Evolutionary conservation across 2,888 invertebrate genomes (phyloP), one percentile per base, ranked within the genome.

Genomic region (Aporophyla nigra): DNA sequence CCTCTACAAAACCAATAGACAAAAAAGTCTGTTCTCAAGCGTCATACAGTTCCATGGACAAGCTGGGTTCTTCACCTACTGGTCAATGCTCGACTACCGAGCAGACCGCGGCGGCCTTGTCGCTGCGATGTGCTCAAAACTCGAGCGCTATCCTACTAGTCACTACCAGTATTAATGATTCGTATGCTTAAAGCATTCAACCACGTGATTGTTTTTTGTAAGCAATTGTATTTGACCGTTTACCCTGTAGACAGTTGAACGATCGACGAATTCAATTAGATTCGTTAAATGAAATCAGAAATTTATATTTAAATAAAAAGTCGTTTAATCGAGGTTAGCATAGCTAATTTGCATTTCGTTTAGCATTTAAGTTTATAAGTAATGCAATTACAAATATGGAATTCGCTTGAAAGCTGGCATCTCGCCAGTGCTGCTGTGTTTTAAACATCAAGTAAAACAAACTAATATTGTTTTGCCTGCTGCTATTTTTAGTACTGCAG

Each of bases 31-130:
- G 89, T 89, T 86, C 40, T 68, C 58, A 76, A 51, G 71, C 76
- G 56, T 46, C 62, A 68, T 77, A 83, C 12, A 65, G 71, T 51
- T 56, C 77, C 82, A 86, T 67, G 86, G 84, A 74, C 83, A 74
- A 27, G 46, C 66, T 24, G 73, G 88, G 80, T 81, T 86, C 82
- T 85, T 89, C 76, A 86, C 84, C 82, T 76, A 78, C 71, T 88
- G 89, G 89, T 88, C 90, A 90, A 78, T 74, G 89, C 40, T 77
- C 87, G 82, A 71, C 54, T 70, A 62, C 69, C 75, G 83, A 69
- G 24, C 75, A 80, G 74, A 77, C 40, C 86, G 85, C 74, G 80
- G 75, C 87, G 90, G 87, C 92, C 92, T 92, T 92, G 92, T 88
- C 91, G 92, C 87, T 91, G 83, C 83, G 87, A 33, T 88, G 33